Evolutionary conservation across 2,113 vertebrate genomes (phyloP).

Genomic region (Saccopteryx leptura): DNA sequence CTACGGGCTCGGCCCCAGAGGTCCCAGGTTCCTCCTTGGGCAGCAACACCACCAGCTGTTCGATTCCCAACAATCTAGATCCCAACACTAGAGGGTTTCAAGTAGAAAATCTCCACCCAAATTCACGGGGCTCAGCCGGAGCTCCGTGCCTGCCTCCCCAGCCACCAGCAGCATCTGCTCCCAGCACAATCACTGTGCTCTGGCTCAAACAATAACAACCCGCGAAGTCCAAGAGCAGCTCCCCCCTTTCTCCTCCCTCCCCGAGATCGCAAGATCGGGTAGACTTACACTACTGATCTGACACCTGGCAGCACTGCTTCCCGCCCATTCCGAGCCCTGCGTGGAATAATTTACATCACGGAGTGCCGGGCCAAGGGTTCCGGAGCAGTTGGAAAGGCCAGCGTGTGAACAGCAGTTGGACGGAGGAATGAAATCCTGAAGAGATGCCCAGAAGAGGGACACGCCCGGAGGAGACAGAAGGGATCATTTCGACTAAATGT

Average conservation of each 20-base stretch:
- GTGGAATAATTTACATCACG: constrained; percentile 83
- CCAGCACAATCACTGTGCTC: constrained; percentile 8
- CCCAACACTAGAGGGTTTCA: constrained; percentile 30
- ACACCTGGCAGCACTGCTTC: constrained; percentile 82
- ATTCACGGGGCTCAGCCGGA: no score
- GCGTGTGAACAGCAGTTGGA: constrained; percentile 81
- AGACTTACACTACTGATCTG: constrained; percentile 83
- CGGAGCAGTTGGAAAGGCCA: constrained; percentile 81
- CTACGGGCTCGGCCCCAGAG: background rate
- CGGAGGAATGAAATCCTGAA: constrained; percentile 76
- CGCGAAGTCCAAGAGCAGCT: constrained; percentile 58
- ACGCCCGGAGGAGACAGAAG: constrained; percentile 62
- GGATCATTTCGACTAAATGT: constrained; percentile 22
- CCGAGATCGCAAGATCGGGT: constrained; percentile 65
- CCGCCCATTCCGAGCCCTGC: constrained; percentile 77
- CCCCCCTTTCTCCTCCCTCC: constrained; percentile 53
- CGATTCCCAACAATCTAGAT: background rate
- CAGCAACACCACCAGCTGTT: background rate
- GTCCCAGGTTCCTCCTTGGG: background rate
- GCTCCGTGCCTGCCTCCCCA: background rate
- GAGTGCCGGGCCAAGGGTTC: constrained; percentile 81
- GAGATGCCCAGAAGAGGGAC: constrained; percentile 76
- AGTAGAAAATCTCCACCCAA: constrained; percentile 41
- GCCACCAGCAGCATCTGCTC: background rate
- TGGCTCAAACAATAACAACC: constrained; percentile 54